phyloP scores from a whole-genome alignment of 1,140 invertebrate species.

The Oppia nitens region DNA sequence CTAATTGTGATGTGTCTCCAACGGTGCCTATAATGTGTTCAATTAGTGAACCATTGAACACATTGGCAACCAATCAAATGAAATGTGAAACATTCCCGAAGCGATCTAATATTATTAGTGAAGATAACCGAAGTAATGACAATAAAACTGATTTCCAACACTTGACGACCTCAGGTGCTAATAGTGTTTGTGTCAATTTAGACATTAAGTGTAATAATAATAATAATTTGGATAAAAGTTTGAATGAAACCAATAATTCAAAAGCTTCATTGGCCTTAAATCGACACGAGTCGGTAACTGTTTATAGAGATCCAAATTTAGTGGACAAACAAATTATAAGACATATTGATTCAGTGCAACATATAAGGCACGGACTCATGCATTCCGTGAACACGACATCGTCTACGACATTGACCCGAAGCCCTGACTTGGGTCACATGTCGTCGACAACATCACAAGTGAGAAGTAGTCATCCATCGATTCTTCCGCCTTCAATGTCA shows the following conservation, averaged over 20 bases:
- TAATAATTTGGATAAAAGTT: not conserved
- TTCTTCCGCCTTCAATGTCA: not conserved
- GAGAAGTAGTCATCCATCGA: not conserved
- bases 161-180: not conserved
- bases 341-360: not conserved
- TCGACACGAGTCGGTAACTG: conserved; percentile 23
- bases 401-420: not conserved
- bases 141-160: not conserved
- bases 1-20: not conserved
- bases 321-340: conserved; percentile 27
- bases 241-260: not conserved
- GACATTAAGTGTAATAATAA: not conserved
- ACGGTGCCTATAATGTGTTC: not conserved
- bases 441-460: not conserved
- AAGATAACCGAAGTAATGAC: not conserved
- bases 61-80: not conserved
- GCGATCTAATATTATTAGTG: not conserved
- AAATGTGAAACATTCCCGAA: not conserved
- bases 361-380: not conserved
- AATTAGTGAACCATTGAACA: not conserved
- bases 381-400: not conserved
- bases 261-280: not conserved
- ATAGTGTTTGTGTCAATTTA: no score
- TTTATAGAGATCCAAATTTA: conserved; percentile 29
- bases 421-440: not conserved